Evolutionary conservation across 2,888 invertebrate species (phyloP).

Genomic region (Reticulitermes lucifugus): DNA sequence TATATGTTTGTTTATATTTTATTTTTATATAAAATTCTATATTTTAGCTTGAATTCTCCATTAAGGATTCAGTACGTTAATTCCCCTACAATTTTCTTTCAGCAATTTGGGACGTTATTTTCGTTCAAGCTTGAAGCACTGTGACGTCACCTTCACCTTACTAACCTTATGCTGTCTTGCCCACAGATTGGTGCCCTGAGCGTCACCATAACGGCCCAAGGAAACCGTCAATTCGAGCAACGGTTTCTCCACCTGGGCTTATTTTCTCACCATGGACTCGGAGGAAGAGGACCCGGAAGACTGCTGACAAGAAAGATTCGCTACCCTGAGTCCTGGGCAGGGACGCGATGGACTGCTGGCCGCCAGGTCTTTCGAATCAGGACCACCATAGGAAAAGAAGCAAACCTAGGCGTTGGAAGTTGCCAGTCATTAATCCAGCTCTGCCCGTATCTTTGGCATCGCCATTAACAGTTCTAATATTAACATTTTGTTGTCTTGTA

Average conservation of each 20-base stretch:
- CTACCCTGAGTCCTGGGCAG: conserved; percentile 20
- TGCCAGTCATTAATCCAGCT: conserved; percentile 10
- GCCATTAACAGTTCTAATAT: conserved; percentile 19
- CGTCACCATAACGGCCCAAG: not conserved
- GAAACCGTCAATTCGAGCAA: not conserved
- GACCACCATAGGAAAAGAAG: not conserved
- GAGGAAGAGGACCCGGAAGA: conserved; percentile 39
- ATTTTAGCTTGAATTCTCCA: no score
- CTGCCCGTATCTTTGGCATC: conserved; percentile 28
- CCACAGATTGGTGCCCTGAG: not conserved
- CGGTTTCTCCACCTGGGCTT: conserved; percentile 3
- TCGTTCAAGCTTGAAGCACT: no score
- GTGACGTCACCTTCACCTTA: not conserved
- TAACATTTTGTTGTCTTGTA: conserved; percentile 52
- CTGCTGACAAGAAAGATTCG: conserved; percentile 8
- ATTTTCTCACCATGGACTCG: conserved; percentile 31
- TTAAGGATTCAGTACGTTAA: no score
- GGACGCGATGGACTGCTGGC: conserved; percentile 30
- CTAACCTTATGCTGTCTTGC: not conserved
- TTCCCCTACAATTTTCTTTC: no score
- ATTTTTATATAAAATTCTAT: no score
- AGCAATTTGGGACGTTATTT: no score
- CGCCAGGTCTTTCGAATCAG: not conserved
- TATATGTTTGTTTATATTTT: no score
- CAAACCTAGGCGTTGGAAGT: conserved; percentile 49